phyloP scores from a whole-genome alignment of 2,797 vertebrate genomes.

The Neostethus bicornis region DNA sequence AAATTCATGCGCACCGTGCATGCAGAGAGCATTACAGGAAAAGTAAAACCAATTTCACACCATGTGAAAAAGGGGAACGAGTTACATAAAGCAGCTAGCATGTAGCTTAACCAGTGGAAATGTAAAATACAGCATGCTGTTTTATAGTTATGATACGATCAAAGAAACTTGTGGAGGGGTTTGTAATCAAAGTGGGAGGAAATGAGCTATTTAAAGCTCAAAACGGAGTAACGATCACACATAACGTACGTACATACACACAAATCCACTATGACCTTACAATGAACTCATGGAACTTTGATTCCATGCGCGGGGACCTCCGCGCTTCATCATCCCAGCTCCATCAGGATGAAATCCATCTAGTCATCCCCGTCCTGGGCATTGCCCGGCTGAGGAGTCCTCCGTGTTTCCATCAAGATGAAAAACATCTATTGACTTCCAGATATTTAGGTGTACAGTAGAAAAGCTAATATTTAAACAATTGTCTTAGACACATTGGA shows the following conservation, averaged over 20 bases:
- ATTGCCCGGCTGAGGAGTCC: too few species aligned
- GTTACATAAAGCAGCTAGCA: conserved; percentile 36
- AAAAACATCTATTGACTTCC: too few species aligned
- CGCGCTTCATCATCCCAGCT: too few species aligned
- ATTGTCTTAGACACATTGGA: too few species aligned
- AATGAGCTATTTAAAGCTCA: conserved; percentile 12
- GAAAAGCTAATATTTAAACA: too few species aligned
- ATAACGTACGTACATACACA: conserved; percentile 2
- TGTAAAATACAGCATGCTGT: conserved; percentile 16
- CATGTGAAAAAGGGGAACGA: conserved; percentile 50
- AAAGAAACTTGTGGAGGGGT: conserved; percentile 7
- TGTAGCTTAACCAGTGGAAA: conserved; percentile 19
- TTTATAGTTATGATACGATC: neutral
- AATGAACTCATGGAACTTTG: conserved; percentile 16
- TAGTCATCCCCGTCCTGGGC: too few species aligned
- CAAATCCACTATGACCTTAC: too few species aligned
- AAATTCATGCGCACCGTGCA: neutral
- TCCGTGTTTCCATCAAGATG: too few species aligned
- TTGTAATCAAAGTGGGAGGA: conserved; percentile 5
- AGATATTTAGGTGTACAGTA: too few species aligned
- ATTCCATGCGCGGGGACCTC: neutral
- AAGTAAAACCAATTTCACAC: conserved; percentile 66
- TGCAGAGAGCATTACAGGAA: conserved; percentile 12
- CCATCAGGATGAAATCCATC: too few species aligned
- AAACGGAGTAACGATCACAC: too few species aligned